Base-by-base conservation (phyloP, 2,797 vertebrate genomes). In the Pseudochaenichthys georgianus region DNA sequence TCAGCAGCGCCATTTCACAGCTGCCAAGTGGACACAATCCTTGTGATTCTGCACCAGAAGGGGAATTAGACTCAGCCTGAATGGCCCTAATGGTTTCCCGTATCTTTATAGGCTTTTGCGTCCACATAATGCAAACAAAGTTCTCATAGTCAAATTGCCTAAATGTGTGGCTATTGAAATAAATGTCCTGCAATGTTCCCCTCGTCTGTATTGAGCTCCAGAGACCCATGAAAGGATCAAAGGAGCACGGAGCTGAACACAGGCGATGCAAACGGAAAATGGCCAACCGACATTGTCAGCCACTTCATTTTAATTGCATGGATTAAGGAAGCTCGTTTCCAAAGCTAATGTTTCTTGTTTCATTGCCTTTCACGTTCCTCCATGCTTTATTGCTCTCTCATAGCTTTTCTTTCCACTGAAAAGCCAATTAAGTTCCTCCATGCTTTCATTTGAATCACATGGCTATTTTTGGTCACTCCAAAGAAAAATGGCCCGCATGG, bases 331-430 rank as follows among this genome's bases (percentile, higher is more conserved):
- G 85, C 85, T 88, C 86, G 66, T 91, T 91, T 88, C 83, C 75
- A 87, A 83, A 87, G 80, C 86, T 90, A 90, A 90, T 92, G 86
- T 90, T 92, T 91, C 83, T 81, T 88, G 86, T 90, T 92, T 88
- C 78, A 78, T 82, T 82, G 75, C 67, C 79, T 87, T 83, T 84
- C 81, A 81, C 82, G 67, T 78, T 79, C 81, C 57, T 47, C 65
- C 42, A 55, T 65, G 62, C 81, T 87, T 85, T 75, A 88, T 86
- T 85, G 75, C 87, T 87, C 85, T 70, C 65, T 73, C 64, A 23
- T 47, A 71, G 86, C 80, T 77, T 88, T 86, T 86, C 76, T 80
- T 83, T 75, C 73, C 68, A 60, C 47, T 68, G 66, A 85, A 90
- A 89, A 90, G 88, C 75, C 81, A 71, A 88, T 91, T 89, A 75